Percentiles rank a stretch among this genome's conserved stretches.
Evolutionary conservation across 1,140 invertebrate species (phyloP).

Genomic region (Trichonephila inaurata): DNA sequence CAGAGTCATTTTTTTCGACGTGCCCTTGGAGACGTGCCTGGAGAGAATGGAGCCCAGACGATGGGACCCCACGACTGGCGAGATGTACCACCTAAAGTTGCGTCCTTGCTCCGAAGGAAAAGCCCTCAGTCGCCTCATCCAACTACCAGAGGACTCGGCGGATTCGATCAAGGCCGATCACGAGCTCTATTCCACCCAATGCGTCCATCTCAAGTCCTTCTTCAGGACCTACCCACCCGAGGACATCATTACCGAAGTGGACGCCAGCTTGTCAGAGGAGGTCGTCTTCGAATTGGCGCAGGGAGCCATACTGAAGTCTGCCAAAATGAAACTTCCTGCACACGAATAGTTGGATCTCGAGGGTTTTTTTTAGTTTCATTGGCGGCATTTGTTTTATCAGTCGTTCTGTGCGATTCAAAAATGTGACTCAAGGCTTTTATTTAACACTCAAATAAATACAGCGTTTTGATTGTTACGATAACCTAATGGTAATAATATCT

Average conservation of each 20-base stretch:
- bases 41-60: constrained; percentile 36
- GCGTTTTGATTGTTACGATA: no score
- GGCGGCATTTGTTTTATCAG: neutral
- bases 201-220: neutral
- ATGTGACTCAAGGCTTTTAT: no score
- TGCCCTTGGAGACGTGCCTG: constrained; percentile 7
- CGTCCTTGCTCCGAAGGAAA: neutral
- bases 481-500: no score
- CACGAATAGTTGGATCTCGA: neutral
- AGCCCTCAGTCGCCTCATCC: constrained; percentile 9
- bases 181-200: neutral
- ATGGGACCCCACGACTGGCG: constrained; percentile 38
- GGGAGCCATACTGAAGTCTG: constrained; percentile 25
- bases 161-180: constrained; percentile 33
- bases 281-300: constrained; percentile 19
- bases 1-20: constrained; percentile 45
- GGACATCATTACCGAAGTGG: constrained; percentile 34
- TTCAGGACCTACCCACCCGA: neutral
- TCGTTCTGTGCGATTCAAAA: no score
- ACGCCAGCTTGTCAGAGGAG: neutral
- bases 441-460: no score
- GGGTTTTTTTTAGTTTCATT: neutral
- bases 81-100: constrained; percentile 24
- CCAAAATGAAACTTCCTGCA: constrained; percentile 27
- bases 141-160: constrained; percentile 37